phyloP scores from a whole-genome alignment of 2,797 vertebrate genomes.

The Gymnopithys bicolor region DNA sequence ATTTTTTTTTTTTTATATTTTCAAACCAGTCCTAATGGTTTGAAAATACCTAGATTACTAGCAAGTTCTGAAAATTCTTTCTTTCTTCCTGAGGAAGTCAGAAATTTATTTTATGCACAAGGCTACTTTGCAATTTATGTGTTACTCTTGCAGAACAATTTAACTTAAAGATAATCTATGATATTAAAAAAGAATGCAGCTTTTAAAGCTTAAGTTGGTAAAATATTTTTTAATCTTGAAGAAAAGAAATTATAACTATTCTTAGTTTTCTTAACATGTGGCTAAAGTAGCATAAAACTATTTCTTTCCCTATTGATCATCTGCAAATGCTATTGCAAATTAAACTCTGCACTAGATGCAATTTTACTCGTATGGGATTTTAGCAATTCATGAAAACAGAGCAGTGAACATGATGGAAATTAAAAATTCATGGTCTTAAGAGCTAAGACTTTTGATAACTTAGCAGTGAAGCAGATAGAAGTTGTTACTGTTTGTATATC shows the following conservation, averaged over 20 bases:
- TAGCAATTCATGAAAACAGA: conserved; percentile 38
- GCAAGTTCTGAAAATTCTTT: background rate
- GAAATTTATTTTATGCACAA: background rate
- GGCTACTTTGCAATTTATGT: background rate
- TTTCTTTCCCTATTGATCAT: conserved; percentile 4
- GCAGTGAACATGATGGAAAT: background rate
- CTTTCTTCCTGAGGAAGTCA: background rate
- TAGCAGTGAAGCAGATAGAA: conserved; percentile 15
- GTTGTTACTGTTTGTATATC: background rate
- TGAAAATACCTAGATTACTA: background rate
- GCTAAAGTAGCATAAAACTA: conserved; percentile 11
- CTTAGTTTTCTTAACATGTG: background rate
- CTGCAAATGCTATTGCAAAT: conserved; percentile 40
- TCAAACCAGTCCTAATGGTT: background rate
- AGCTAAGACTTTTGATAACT: conserved; percentile 21
- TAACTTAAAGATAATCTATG: background rate
- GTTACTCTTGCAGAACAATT: background rate
- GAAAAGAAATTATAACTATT: conserved; percentile 5
- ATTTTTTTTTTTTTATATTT: background rate
- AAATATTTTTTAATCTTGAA: background rate
- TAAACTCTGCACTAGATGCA: conserved; percentile 21
- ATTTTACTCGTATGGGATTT: conserved; percentile 5
- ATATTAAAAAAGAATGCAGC: background rate
- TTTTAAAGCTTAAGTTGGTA: background rate
- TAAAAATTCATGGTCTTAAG: conserved; percentile 49